Evolutionary conservation across 2,113 vertebrate genomes (phyloP), one percentile per base, ranked within the genome.

Genomic region (Aptenodytes patagonicus): DNA sequence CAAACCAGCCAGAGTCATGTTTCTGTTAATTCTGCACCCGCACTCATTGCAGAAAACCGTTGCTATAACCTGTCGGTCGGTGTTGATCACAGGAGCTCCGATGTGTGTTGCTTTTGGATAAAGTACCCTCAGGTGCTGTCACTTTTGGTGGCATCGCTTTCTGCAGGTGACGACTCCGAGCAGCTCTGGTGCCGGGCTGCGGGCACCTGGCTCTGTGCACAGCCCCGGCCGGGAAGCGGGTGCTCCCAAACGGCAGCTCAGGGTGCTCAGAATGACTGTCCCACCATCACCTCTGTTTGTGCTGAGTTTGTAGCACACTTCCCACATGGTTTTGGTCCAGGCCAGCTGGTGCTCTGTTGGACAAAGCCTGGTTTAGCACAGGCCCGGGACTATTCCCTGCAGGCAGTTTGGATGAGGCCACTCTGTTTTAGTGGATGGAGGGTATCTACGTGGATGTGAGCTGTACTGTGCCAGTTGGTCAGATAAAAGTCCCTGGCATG

Each of bases 191-290:
- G 65, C 19, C 44, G n/a, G 34, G 32, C 32, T 77, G 47, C 1
- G 4, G 60, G 42, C 2, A 4, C 31, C n/a, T 26, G 32, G 52
- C 46, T 51, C 60, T 0, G 0, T 46, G 17, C 1, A 0, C 55
- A 69, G 34, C 38, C 22, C 55, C 0, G 1, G 9, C 22, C 0
- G 5, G n/a, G 34, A 42, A 81, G 8, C 0, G 0, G 13, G 40
- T 70, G 34, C 18, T 89, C 68, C 44, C 51, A 54, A 44, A 58
- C 0, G 2, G 21, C 46, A 58, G 34, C 34, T 69, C 34, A 19
- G 55, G 42, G 29, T 70, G 66, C 36, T 79, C 61, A 25, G 24
- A 31, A 34, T 58, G 42, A 24, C 55, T 24, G 24, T 54, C 68
- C 49, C 55, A 65, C 49, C 34, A 8, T 17, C 40, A n/a, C 40